Conservation (phyloP, 2,888 invertebrate species). For the Odontocerum albicorne region DNA sequence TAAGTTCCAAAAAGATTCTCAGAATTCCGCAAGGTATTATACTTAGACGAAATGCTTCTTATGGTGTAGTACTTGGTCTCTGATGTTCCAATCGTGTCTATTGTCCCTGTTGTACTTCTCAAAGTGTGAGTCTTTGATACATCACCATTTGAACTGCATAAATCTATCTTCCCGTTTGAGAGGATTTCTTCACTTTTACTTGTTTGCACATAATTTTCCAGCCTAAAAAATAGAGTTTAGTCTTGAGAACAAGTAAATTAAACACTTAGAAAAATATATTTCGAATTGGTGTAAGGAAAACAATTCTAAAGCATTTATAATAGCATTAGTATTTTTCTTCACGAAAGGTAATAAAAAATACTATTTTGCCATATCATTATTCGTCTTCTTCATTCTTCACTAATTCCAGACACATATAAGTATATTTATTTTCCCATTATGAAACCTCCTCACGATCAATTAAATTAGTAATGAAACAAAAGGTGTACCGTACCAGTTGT, state of each 20-base stretch:
- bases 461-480: too few relatives aligned
- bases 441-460: too few relatives aligned
- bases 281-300: not conserved
- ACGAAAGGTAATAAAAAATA: not conserved
- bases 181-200: slow-evolving; percentile 34
- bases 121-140: slow-evolving; percentile 28
- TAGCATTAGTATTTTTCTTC: not conserved
- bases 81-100: slow-evolving; percentile 37
- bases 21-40: slow-evolving; percentile 44
- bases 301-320: not conserved
- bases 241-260: not conserved
- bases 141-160: slow-evolving; percentile 14
- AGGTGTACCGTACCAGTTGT: too few relatives aligned
- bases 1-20: slow-evolving; percentile 50
- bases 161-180: slow-evolving; percentile 14
- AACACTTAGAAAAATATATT: not conserved
- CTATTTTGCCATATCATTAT: too few relatives aligned
- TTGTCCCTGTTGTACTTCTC: slow-evolving; percentile 27
- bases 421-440: too few relatives aligned
- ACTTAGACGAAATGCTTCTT: slow-evolving; percentile 45
- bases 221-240: slow-evolving; percentile 4
- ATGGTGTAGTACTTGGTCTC: slow-evolving; percentile 43
- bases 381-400: too few relatives aligned
- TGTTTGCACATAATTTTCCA: slow-evolving; percentile 11
- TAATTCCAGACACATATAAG: too few relatives aligned